A percentile compares a stretch with the other conserved stretches of the same genome.
These are phyloP conservation scores for Chirona hameri DNA, from an alignment of 2,888 invertebrate species.

Conservation along the genomic window DNA sequence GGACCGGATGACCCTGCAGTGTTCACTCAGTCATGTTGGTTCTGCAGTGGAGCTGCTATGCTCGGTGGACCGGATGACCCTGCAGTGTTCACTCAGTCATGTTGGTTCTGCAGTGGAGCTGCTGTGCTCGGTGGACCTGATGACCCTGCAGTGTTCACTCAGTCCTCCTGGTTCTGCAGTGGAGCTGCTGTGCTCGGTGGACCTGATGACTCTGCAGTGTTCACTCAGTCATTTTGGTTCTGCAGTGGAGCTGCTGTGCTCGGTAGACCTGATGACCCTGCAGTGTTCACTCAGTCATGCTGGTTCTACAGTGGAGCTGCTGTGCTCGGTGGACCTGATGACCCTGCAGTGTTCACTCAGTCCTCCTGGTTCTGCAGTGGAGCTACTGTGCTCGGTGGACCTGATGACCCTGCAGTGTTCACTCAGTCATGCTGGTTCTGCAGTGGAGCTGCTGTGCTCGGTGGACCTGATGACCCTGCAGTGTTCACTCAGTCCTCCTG, in stretches of 20 bases:
- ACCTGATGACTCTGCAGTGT: too few species aligned
- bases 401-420: too few species aligned
- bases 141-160: too few species aligned
- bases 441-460: slow-evolving; percentile 43
- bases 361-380: neutral
- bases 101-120: too few species aligned
- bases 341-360: too few species aligned
- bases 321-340: too few species aligned
- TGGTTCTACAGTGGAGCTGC: too few species aligned
- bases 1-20: too few species aligned
- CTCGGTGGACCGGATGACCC: slow-evolving; percentile 43
- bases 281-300: neutral
- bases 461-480: slow-evolving; percentile 44
- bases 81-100: slow-evolving; percentile 32
- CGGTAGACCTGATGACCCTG: slow-evolving; percentile 44
- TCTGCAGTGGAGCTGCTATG: slow-evolving; percentile 43
- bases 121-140: too few species aligned
- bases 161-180: neutral
- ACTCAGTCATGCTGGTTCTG: neutral
- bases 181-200: neutral
- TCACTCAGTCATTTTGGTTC: too few species aligned
- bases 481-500: too few species aligned
- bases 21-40: too few species aligned
- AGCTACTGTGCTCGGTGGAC: neutral
- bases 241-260: slow-evolving; percentile 43